A percentile compares a stretch with the other conserved stretches of the same genome.
These are phyloP conservation scores for Addax nasomaculatus DNA, from an alignment of 2,113 vertebrate genomes.

Conservation along the genomic window DNA sequence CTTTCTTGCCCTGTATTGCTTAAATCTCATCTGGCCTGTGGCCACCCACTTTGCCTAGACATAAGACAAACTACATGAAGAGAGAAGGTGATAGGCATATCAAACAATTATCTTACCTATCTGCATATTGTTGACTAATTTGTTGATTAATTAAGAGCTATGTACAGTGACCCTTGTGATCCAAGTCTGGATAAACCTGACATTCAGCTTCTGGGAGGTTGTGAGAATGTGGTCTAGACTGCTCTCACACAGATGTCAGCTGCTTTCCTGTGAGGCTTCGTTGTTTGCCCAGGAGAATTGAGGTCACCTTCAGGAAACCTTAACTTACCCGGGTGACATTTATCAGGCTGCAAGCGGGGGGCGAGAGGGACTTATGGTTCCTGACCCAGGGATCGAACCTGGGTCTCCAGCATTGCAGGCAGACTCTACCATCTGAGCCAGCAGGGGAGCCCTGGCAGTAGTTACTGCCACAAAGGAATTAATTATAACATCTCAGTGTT, in stretches of 20 bases:
- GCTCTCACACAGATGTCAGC: neutral
- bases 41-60: neutral
- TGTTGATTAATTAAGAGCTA: constrained; percentile 38
- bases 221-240: neutral
- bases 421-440: accelerated
- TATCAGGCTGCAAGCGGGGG: neutral
- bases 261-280: neutral
- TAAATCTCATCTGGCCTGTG: neutral
- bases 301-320: neutral
- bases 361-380: neutral
- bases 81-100: neutral
- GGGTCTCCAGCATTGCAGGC: neutral
- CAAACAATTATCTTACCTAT: constrained; percentile 1
- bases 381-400: neutral
- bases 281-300: neutral
- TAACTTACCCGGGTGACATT: neutral
- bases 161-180: neutral
- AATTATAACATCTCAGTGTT: neutral
- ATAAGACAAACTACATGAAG: neutral
- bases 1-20: neutral
- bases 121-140: constrained; percentile 41
- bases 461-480: neutral
- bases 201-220: constrained; percentile 40
- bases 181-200: constrained; percentile 35
- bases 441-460: neutral